Evolutionary conservation across 2,888 invertebrate species (phyloP).

Genomic region (Tiphia femorata): DNA sequence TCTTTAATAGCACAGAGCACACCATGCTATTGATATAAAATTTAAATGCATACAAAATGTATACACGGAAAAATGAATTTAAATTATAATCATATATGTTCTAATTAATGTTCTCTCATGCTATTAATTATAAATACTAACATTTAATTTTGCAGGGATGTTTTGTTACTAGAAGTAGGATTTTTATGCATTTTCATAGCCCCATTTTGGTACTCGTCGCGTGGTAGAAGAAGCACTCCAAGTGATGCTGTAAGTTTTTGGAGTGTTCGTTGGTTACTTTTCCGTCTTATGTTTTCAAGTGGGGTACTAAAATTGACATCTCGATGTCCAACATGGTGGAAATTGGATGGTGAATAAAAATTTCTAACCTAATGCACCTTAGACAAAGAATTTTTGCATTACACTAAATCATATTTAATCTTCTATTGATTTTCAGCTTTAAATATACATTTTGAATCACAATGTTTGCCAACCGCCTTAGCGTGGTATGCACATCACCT

Average conservation of each 20-base stretch:
- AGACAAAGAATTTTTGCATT: background rate
- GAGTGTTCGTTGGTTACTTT: constrained; percentile 80
- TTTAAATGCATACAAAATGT: too few relatives aligned
- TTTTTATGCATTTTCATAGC: constrained; percentile 79
- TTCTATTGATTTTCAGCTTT: constrained; percentile 68
- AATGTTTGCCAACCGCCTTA: constrained; percentile 80
- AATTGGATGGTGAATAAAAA: constrained; percentile 74
- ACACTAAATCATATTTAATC: background rate
- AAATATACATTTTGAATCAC: constrained; percentile 79
- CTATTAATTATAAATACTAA: background rate
- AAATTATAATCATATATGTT: background rate
- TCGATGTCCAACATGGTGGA: constrained; percentile 84
- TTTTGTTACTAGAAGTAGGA: constrained; percentile 80
- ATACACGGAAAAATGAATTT: background rate
- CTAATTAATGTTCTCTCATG: background rate
- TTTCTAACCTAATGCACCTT: background rate
- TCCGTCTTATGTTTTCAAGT: constrained; percentile 79
- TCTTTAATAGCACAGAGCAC: too few relatives aligned
- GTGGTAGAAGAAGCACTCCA: constrained; percentile 68
- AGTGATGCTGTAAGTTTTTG: constrained; percentile 75
- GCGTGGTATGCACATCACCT: constrained; percentile 81
- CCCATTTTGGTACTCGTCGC: constrained; percentile 71
- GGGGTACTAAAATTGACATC: constrained; percentile 80
- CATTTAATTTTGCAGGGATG: constrained; percentile 73
- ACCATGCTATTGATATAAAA: too few relatives aligned